Conservation (phyloP, 2,113 vertebrate genomes). For the Channa argus region DNA sequence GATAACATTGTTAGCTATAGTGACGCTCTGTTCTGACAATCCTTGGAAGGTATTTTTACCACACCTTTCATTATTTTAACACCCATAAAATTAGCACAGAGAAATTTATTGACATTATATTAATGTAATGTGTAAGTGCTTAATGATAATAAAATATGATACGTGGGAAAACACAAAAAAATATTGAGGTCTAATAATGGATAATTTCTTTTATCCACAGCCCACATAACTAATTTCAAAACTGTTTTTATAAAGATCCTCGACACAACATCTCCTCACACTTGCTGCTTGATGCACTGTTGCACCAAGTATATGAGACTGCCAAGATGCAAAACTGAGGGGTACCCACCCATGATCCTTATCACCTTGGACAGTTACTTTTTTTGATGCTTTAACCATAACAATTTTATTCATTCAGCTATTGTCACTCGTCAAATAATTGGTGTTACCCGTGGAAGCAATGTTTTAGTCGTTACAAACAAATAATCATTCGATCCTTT, state of each 20-base stretch:
- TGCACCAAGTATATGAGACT: too few species aligned
- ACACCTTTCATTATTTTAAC: constrained; percentile 23
- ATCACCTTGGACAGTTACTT: too few species aligned
- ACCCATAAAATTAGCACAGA: not conserved
- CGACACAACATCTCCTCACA: constrained; percentile 18
- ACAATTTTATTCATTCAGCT: too few species aligned
- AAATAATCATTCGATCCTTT: too few species aligned
- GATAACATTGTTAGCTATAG: constrained; percentile 24
- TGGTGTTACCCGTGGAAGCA: too few species aligned
- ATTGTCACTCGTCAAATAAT: too few species aligned
- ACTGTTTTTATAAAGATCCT: not conserved
- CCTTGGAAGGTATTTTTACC: not conserved
- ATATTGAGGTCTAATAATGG: not conserved
- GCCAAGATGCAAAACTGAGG: too few species aligned
- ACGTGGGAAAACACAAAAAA: too few species aligned
- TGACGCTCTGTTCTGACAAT: constrained; percentile 5
- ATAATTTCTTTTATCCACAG: not conserved
- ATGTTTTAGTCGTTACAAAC: too few species aligned
- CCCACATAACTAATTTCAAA: not conserved
- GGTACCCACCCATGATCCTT: too few species aligned
- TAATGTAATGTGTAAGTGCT: not conserved
- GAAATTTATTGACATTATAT: not conserved
- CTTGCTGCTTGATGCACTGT: too few species aligned
- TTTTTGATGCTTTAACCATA: too few species aligned
- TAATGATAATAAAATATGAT: not conserved